Evolutionary conservation across 2,113 vertebrate species (phyloP), one percentile per base, ranked within the genome.

Genomic region (Hydrolagus affinis): DNA sequence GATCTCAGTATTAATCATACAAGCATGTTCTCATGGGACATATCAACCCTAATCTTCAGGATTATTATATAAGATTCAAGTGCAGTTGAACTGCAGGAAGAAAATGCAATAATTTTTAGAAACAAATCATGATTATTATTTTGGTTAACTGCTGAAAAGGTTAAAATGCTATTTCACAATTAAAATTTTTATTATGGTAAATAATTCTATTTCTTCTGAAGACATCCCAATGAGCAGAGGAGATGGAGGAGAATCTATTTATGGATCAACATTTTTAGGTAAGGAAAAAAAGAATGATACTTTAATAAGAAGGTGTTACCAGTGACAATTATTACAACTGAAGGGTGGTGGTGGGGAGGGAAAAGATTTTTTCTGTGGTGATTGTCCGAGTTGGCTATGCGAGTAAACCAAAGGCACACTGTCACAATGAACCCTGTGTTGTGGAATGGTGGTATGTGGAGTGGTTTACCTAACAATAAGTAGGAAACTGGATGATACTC

Each of bases 251-350:
- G 92, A 96, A 87, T 95, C 95, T 1, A 94, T 97, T 91, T 97
- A 95, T 85, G 95, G 95, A 25, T 90, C 92, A 86, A 90, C 90
- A 11, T 96, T 96, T 93, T 92, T 94, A 92, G 94, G 94, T 96
- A 91, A 64, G 59, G 9, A 70, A 12, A 57, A 12, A 57, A 80
- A 23, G 9, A n/a, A 8, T 9, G 19, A 10, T 25, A n/a, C 44
- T 44, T 44, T 69, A 14, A 3, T 11, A 25, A 21, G 17, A 44
- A 75, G 3, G 17, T 75, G 12, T 75, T 62, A 6, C 28, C 10
- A 17, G 69, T 17, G 23, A 85, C 4, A 28, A 17, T 17, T 14
- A n/a, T 85, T 66, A 70, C 80, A 28, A 32, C 44, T n/a, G 85
- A 3, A 19, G 30, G 56, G n/a, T 28, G 23, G 2, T 0, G 14